A percentile compares a stretch with the other conserved stretches of the same genome.
These are phyloP conservation scores for Callithrix jacchus DNA, from an alignment of 2,113 vertebrate species.

Conservation along the genomic window DNA sequence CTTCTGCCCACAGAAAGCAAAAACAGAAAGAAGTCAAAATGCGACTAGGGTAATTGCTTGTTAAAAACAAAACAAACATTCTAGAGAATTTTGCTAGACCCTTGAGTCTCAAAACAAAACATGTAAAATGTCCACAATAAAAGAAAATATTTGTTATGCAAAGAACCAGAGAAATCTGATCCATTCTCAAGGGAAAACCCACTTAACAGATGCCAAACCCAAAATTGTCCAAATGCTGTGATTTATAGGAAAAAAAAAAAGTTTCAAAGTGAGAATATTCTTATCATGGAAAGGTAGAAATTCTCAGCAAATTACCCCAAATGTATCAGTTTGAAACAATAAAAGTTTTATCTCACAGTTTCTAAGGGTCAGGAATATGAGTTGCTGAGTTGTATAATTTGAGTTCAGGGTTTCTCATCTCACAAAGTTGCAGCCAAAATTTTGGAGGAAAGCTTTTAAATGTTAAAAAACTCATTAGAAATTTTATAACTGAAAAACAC, in stretches of 20 bases:
- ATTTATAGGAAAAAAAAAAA: neutral
- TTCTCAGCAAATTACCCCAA: neutral
- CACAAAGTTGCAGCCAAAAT: neutral
- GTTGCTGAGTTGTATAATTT: neutral
- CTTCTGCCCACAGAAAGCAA: neutral
- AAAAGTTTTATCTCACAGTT: neutral
- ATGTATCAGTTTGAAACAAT: neutral
- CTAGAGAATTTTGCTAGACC: neutral
- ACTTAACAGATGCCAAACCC: neutral
- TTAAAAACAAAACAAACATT: neutral
- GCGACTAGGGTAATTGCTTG: neutral
- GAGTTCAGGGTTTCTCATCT: neutral
- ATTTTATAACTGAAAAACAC: neutral
- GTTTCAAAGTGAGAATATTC: neutral
- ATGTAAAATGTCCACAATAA: neutral
- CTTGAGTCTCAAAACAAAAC: neutral
- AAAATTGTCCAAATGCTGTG: neutral
- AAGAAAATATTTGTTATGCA: neutral
- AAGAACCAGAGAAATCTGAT: neutral
- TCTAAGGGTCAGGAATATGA: neutral
- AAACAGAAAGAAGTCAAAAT: neutral
- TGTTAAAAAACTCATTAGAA: neutral
- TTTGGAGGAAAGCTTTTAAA: neutral
- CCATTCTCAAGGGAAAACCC: neutral
- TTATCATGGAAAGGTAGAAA: neutral